Evolutionary conservation across 1,140 invertebrate genomes (phyloP), one percentile per base, ranked within the genome.

Genomic region (Drosophila navojoa): DNA sequence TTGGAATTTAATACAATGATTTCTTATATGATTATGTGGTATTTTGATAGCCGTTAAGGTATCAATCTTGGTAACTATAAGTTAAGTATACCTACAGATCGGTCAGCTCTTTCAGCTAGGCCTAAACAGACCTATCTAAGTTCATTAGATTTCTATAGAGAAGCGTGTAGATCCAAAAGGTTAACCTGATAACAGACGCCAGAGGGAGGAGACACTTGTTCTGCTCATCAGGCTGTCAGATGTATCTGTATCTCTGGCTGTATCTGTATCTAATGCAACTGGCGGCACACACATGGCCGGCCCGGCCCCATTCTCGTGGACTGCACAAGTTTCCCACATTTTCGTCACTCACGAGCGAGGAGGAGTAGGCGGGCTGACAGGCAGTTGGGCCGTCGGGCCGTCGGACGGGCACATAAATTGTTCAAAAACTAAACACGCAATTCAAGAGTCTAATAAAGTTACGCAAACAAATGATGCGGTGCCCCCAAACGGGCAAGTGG

Each of bases 381-480:
- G 45, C 44, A 35, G 27, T 7, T 7, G 6, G 27, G 5, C 27
- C 4, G 47, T 0, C 11, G 32, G 27, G 45, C 44, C 27, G 11
- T 32, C 62, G 10, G 45, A 71, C 47, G 38, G 80, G 42, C 73
- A 81, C 81, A 86, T 86, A 86, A 86, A 87, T 86, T 77, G 76
- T 75, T 82, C 59, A 64, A 89, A 86, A 86, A 89, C 82, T 86
- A 86, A 86, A 86, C 82, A 86, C 82, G 82, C 82, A 86, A 86
- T 86, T 86, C 82, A 81, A 86, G 82, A 79, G 87, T 79, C 86
- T 90, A 90, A 90, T 90, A 90, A 90, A 90, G 87, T 90, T 90
- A 76, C 78, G 81, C 86, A 90, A 90, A 90, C 86, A 90, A 90
- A 90, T 90, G 86, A 90, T 90, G 86, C 86, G 85, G 86, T 90